phyloP scores from a whole-genome alignment of 2,797 vertebrate genomes.

The Zenarchopterus dispar region DNA sequence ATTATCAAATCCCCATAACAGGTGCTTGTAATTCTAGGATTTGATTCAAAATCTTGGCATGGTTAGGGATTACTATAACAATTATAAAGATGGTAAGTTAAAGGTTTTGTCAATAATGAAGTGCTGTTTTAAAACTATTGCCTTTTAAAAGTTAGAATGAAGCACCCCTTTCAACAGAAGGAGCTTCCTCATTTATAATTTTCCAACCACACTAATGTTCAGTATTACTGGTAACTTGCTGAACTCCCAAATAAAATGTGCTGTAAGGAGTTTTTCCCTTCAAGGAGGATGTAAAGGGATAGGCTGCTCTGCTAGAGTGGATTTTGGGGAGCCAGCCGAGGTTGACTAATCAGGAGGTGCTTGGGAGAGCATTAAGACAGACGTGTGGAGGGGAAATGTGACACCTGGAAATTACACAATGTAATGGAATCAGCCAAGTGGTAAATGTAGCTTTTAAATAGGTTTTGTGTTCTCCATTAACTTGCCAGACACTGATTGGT shows the following conservation, averaged over 20 bases:
- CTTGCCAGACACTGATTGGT: slow-evolving; percentile 91
- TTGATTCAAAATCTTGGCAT: slow-evolving; percentile 10
- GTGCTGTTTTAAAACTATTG: slow-evolving; percentile 5
- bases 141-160: slow-evolving; percentile 9
- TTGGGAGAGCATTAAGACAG: slow-evolving; percentile 85
- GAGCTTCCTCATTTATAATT: slow-evolving; percentile 38
- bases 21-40: slow-evolving; percentile 10
- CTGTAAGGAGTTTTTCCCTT: slow-evolving; percentile 73
- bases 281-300: slow-evolving; percentile 73
- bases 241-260: slow-evolving; percentile 70
- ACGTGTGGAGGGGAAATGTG: slow-evolving; percentile 90
- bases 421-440: slow-evolving; percentile 99
- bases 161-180: slow-evolving; percentile 9
- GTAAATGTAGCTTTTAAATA: slow-evolving; percentile 99
- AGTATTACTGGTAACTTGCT: slow-evolving; percentile 60
- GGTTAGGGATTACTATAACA: slow-evolving; percentile 10
- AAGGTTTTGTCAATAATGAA: slow-evolving; percentile 8
- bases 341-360: slow-evolving; percentile 83
- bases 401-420: slow-evolving; percentile 97
- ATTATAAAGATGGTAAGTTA: slow-evolving; percentile 3
- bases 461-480: slow-evolving; percentile 98
- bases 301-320: slow-evolving; percentile 71
- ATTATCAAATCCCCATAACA: slow-evolving; percentile 23
- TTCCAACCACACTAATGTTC: slow-evolving; percentile 34
- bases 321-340: slow-evolving; percentile 82